Conservation (phyloP, 92 coral and sea anemone genomes). For the Zoanthus sociatus region DNA sequence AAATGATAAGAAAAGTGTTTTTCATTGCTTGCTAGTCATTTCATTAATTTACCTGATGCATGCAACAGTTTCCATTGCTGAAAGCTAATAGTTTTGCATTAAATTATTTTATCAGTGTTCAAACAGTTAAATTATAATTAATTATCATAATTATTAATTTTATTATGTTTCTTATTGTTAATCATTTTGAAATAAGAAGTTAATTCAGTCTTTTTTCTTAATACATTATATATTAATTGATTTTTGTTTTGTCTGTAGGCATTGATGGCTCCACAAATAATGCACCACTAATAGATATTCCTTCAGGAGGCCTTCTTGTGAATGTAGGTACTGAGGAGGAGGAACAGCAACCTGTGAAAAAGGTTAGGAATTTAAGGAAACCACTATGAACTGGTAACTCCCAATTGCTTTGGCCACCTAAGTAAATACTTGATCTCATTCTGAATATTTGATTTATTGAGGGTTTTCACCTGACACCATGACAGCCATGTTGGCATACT, state of each 20-base stretch:
- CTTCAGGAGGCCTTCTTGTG: conserved; percentile 89
- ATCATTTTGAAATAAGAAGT: too few relatives aligned
- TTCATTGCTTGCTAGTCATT: not conserved
- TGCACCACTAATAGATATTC: conserved; percentile 67
- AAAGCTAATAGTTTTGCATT: too few relatives aligned
- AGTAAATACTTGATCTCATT: too few relatives aligned
- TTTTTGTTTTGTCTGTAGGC: conserved; percentile 42
- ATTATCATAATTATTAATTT: too few relatives aligned
- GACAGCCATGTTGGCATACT: too few relatives aligned
- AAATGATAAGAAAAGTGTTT: too few relatives aligned
- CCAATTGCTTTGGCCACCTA: too few relatives aligned
- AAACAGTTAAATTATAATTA: too few relatives aligned
- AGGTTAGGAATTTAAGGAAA: conserved; percentile 15
- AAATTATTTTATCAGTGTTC: too few relatives aligned
- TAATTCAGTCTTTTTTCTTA: not conserved
- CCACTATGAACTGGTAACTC: not conserved
- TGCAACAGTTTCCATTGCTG: not conserved
- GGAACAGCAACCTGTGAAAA: conserved; percentile 64
- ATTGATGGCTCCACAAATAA: conserved; percentile 85
- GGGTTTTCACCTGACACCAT: too few relatives aligned
- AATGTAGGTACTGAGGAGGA: conserved; percentile 91
- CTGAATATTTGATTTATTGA: too few relatives aligned
- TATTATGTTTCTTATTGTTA: too few relatives aligned
- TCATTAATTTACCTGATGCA: not conserved
- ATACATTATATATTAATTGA: not conserved